Base-by-base conservation (phyloP, 1,140 invertebrate genomes). In the Patella vulgata region DNA sequence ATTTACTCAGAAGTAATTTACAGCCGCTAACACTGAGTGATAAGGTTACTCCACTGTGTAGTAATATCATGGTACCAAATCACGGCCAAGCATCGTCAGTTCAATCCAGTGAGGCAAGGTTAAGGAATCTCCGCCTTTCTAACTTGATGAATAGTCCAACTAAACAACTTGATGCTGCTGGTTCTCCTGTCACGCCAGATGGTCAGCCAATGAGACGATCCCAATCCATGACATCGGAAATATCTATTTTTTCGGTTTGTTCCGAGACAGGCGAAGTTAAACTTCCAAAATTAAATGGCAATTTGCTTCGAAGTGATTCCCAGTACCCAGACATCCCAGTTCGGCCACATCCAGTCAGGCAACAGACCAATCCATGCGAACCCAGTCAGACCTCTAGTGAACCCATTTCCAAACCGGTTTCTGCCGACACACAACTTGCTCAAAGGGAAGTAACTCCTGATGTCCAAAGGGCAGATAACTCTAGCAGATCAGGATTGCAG, bases 201-300 rank as follows among this genome's bases (percentile, higher is more conserved):
- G 39, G n/a, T 25, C 23, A 50, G 36, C n/a, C 19, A 9, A 52
- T 51, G 28, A 36, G 31, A 19, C 31, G 64, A 39, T 70, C 67
- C 21, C 51, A 67, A 52, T 66, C 73, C 0, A 33, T 63, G 12
- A 51, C 48, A 31, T 77, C 75, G 9, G 48, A 71, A 28, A 61
- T 62, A 11, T 74, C 75, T 25, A 51, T 66, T 12, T 59, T 69
- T 33, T 74, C 73, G 21, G 65, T 78, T 1, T 76, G 74, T 56
- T 76, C 76, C 9, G 76, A 78, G 46, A 78, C 76, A 3, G 76
- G 76, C 28, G 76, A 78, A 31, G 14, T 30, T 19, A n/a, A 36
- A 6, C 19, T 56, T 5, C 44, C 62, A 12, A 53, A 55, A 28
- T 40, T 33, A 9, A 56, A 57, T 21, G 14, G 46, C 9, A 52